Percentiles rank a stretch among this genome's conserved stretches.
Evolutionary conservation across 2,797 vertebrate species (phyloP).

Genomic region (Epinephelus malabaricus): DNA sequence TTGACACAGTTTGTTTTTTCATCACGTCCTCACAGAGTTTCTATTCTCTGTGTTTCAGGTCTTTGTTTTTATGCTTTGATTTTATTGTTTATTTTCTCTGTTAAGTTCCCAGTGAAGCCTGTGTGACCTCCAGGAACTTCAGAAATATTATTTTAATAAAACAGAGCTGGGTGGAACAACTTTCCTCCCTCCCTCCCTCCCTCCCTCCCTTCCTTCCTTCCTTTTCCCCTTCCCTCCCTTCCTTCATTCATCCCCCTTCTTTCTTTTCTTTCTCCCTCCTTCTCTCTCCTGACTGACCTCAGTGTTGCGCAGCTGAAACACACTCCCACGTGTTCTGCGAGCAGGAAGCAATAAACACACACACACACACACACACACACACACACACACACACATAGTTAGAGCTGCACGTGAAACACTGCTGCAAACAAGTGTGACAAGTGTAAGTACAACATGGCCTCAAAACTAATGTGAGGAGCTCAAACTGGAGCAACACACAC

Average conservation of each 20-base stretch:
- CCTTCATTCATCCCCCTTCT: background rate
- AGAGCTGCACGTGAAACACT: conserved; percentile 1
- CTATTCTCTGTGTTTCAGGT: background rate
- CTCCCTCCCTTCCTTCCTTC: conserved; percentile 8
- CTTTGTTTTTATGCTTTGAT: background rate
- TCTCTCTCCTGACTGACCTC: conserved; percentile 55
- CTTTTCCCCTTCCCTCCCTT: background rate
- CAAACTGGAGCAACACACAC: conserved; percentile 4
- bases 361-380: conserved; percentile 38
- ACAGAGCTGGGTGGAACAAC: conserved; percentile 48
- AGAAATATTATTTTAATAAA: conserved; percentile 42
- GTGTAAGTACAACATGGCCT: conserved; percentile 49
- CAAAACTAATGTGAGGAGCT: conserved; percentile 42
- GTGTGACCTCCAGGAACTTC: conserved; percentile 1
- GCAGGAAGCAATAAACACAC: conserved; percentile 62
- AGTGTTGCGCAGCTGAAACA: conserved; percentile 59
- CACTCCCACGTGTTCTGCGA: conserved; percentile 66
- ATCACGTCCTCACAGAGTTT: background rate
- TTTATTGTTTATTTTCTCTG: background rate
- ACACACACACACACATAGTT: background rate
- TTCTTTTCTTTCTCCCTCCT: background rate
- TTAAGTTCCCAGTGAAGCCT: conserved; percentile 14
- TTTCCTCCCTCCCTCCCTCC: background rate
- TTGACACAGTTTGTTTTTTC: background rate
- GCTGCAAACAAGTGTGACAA: conserved; percentile 49